These are phyloP conservation scores for Stictonetta naevosa DNA, from an alignment of 2,113 vertebrate species.

Conservation along the genomic window DNA sequence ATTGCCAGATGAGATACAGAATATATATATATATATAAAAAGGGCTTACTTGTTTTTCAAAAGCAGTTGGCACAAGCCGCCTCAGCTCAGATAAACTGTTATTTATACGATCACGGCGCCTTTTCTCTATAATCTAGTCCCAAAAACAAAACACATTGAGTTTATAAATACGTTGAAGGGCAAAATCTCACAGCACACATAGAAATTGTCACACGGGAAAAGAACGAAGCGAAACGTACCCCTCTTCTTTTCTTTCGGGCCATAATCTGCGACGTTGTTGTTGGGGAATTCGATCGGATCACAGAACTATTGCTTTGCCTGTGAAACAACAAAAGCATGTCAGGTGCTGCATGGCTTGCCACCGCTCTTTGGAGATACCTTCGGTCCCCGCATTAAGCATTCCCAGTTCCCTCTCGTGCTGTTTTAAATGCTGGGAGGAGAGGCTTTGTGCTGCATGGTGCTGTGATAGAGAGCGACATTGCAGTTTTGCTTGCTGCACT, in stretches of 20 bases:
- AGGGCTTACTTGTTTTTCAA: constrained; percentile 93
- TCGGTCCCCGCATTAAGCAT: not conserved
- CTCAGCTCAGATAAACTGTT: constrained; percentile 93
- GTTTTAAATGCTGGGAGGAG: not conserved
- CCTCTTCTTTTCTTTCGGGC: constrained; percentile 93
- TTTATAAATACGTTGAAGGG: constrained; percentile 47
- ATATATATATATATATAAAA: not conserved
- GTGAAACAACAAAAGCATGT: constrained; percentile 52
- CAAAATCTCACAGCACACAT: constrained; percentile 26
- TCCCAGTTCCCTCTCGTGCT: not conserved
- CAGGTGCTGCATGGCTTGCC: constrained; percentile 57
- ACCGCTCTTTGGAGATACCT: not conserved
- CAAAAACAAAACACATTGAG: constrained; percentile 65
- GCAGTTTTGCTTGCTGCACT: not conserved
- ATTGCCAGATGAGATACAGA: constrained; percentile 74
- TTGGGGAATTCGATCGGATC: constrained; percentile 87
- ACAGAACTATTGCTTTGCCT: constrained; percentile 84
- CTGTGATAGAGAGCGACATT: not conserved
- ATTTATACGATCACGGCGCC: constrained; percentile 95
- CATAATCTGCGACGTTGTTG: constrained; percentile 91
- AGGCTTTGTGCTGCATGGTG: not conserved
- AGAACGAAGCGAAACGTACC: constrained; percentile 70
- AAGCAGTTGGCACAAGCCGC: constrained; percentile 91
- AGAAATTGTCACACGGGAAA: not conserved
- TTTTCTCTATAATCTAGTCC: constrained; percentile 93